phyloP scores from a whole-genome alignment of 1,140 invertebrate species.

The Drusus annulatus region DNA sequence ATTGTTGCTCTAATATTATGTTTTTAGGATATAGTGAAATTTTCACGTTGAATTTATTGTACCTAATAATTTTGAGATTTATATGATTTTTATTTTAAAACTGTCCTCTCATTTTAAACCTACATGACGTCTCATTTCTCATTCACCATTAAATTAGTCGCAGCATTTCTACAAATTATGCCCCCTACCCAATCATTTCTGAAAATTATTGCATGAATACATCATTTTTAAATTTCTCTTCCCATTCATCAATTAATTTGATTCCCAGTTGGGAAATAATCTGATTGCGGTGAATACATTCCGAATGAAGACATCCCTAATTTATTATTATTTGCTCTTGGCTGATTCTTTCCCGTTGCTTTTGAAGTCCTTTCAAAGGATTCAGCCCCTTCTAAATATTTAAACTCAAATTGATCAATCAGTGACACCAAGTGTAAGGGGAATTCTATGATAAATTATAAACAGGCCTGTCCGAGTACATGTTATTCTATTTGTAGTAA shows the following conservation, averaged over 20 bases:
- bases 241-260: neutral
- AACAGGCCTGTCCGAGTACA: neutral
- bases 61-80: slow-evolving; percentile 24
- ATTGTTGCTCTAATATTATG: neutral
- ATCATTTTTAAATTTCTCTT: neutral
- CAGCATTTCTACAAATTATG: neutral
- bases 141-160: slow-evolving; percentile 2
- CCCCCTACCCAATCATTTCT: neutral
- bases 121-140: slow-evolving; percentile 32
- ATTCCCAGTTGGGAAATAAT: slow-evolving; percentile 35
- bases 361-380: neutral
- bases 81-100: slow-evolving; percentile 38
- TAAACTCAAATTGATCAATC: no score
- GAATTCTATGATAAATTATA: neutral
- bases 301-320: neutral
- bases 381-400: neutral
- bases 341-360: neutral
- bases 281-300: slow-evolving; percentile 51
- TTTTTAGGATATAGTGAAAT: neutral
- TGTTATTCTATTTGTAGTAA: slow-evolving; percentile 40
- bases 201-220: slow-evolving; percentile 1
- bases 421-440: slow-evolving; percentile 15
- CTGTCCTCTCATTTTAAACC: slow-evolving; percentile 26
- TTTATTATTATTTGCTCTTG: neutral
- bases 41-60: slow-evolving; percentile 3